Evolutionary conservation across 2,888 invertebrate genomes (phyloP), one percentile per base, ranked within the genome.

Genomic region (Aspidiotus destructor): DNA sequence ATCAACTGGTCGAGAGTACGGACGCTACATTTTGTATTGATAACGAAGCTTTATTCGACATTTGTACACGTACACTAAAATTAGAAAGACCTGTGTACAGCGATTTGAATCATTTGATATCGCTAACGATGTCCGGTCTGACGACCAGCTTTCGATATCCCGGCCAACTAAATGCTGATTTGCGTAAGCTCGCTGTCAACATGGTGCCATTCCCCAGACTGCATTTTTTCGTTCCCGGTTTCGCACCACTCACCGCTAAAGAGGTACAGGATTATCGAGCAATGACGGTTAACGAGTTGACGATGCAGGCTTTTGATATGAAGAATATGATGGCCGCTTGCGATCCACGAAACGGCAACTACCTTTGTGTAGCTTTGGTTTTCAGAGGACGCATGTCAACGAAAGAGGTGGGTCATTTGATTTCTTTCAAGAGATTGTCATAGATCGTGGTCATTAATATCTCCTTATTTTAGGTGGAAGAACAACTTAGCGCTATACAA

Each of bases 401-500:
- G 8, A 63, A 63, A 63, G 63, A 63, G 41, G 63, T 63, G 53
- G 3, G 60, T 48, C 48, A 48, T n/a, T 48, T 48, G 48, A 1
- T 48, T 48, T 6, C n/a, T 13, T 48, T 6, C 3, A 48, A 48
- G 48, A 48, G 48, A 6, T 6, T 48, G 3, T 48, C n/a, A 48
- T 48, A 2, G n/a, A 11, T 3, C n/a, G 6, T n/a, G 10, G 48
- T 28, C 28, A 28, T 28, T 1, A 28, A 28, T 28, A 61, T 16
- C 16, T 52, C 7, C 10, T 44, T 17, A 42, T 62, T 44, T 3
- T n/a, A 63, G 63, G 63, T 63, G 10, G 65, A 67, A 58, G 65
- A 67, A 60, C 65, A 67, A 60, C 65, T 67, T 7, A 67, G 65
- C 41, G 65, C 65, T 6, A 67, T 67, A 44, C 65, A 67, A 48